These are phyloP conservation scores for Enhydra lutris DNA, from an alignment of 2,113 vertebrate genomes.

Conservation along the genomic window DNA sequence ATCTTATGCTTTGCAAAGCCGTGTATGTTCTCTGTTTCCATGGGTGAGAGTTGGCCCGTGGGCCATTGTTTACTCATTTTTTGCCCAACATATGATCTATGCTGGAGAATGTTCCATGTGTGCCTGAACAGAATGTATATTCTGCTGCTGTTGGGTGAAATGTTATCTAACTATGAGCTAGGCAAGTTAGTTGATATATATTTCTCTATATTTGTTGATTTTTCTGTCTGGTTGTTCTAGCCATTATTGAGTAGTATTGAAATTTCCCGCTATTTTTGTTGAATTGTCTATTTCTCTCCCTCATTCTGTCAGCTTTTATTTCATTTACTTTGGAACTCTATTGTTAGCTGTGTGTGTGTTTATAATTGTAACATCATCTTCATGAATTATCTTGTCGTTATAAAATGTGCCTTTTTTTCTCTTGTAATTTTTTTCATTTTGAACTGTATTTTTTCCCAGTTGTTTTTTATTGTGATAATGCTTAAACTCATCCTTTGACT, in stretches of 20 bases:
- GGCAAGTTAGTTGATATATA: not conserved
- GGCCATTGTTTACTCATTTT: not conserved
- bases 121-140: not conserved
- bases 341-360: not conserved
- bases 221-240: not conserved
- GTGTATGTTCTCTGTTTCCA: not conserved
- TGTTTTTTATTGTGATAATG: not conserved
- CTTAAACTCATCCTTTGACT: not conserved
- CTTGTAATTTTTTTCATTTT: not conserved
- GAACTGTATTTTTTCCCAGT: not conserved
- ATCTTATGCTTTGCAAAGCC: not conserved
- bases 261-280: not conserved
- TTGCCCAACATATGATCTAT: not conserved
- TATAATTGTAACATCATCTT: not conserved
- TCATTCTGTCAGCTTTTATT: not conserved
- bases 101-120: not conserved
- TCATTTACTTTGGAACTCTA: not conserved
- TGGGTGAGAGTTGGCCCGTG: not conserved
- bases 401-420: not conserved
- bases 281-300: not conserved
- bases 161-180: not conserved
- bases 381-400: not conserved
- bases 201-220: not conserved
- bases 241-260: not conserved
- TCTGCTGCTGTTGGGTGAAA: not conserved